Base-by-base conservation (phyloP, 2,113 vertebrate genomes). In the Onychostruthus taczanowskii region DNA sequence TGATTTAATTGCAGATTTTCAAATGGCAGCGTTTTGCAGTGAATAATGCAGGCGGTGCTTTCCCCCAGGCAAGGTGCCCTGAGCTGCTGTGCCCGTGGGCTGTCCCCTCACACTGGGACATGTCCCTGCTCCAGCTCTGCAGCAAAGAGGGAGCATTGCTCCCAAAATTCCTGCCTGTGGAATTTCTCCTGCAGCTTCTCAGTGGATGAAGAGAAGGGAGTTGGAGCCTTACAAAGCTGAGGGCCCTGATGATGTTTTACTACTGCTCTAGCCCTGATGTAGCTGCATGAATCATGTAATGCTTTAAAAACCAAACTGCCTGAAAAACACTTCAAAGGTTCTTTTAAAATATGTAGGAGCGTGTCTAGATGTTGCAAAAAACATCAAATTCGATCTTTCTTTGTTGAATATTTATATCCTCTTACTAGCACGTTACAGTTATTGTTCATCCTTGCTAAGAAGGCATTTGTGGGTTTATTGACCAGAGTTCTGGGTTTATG, bases 361-460 rank as follows among this genome's bases (percentile, higher is more conserved):
- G 58, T 16, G 84, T 74, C 73, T 59, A 49, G 46, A 80, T 88
- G 92, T 33, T 69, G 24, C 41, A 28, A 28, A 41, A 63, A 74
- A 63, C 63, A 59, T 13, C 4, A 6, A 21, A 72, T 67, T 80
- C 0, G 1, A 78, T 72, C 49, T 88, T 88, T 56, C 58, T 91
- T 67, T 90, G 79, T 77, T 69, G 90, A 90, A 78, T 93, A 96
- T 83, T 97, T 97, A 82, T 67, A 74, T 77, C 75, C 41, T 85
- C 61, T 81, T 55, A 44, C 72, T 80, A 85, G 72, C 55, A 64
- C 11, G 3, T 81, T 55, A 33, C 64, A 27, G 46, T 94, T 84
- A 86, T 81, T 94, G 87, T 79, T 86, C 87, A 61, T 89, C 43
- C 55, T 77, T 46, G 37, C n/a, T 70, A 62, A 87, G 67, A 75